Conservation (phyloP, 92 coral and sea anemone genomes). For the Desmophyllum pertusum region DNA sequence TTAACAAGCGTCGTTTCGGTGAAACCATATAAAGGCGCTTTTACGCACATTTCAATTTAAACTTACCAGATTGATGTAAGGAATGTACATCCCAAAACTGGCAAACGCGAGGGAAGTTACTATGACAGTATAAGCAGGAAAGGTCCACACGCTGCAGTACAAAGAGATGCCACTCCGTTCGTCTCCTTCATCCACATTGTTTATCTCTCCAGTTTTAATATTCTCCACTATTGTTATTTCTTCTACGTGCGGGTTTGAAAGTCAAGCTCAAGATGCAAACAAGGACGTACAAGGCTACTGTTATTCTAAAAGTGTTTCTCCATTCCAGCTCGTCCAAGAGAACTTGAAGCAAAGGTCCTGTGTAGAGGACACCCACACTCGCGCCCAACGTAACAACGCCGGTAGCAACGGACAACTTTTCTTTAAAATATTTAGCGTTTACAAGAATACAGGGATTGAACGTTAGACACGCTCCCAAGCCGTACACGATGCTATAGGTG, state of each 20-base stretch:
- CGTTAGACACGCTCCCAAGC: constrained; percentile 39
- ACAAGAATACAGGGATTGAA: constrained; percentile 22
- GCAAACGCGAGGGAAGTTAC: constrained; percentile 1
- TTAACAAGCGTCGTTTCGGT: too few species aligned
- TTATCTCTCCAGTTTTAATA: not conserved
- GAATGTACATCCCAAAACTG: constrained; percentile 23
- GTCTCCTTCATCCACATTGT: not conserved
- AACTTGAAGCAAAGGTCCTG: constrained; percentile 39
- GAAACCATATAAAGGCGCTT: too few species aligned
- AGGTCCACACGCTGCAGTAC: constrained; percentile 31
- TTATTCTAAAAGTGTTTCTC: constrained; percentile 51
- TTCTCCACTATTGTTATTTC: not conserved
- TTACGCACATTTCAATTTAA: not conserved
- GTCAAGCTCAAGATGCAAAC: constrained; percentile 32
- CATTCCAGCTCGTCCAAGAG: constrained; percentile 47
- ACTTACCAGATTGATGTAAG: constrained; percentile 26
- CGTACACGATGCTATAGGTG: constrained; percentile 54
- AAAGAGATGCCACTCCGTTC: not conserved
- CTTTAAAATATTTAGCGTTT: constrained; percentile 27
- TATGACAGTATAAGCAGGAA: constrained; percentile 10
- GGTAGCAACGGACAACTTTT: constrained; percentile 34
- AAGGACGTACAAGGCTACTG: constrained; percentile 24
- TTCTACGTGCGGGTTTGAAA: constrained; percentile 37
- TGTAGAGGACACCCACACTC: constrained; percentile 39
- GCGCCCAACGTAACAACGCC: constrained; percentile 50